These are phyloP conservation scores for Harpagifer antarcticus DNA, from an alignment of 2,797 vertebrate genomes.

Conservation along the genomic window DNA sequence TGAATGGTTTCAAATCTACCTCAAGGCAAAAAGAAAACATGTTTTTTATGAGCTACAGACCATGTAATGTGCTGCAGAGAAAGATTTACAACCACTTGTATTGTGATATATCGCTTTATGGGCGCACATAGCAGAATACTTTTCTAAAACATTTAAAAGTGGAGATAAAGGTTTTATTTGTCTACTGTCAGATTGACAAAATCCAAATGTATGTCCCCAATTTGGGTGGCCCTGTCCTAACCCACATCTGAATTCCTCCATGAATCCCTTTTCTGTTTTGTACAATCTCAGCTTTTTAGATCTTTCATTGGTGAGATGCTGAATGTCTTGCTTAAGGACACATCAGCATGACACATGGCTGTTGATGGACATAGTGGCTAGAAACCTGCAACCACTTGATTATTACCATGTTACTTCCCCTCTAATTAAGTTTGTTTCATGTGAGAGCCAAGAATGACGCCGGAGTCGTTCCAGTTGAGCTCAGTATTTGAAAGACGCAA, in stretches of 20 bases:
- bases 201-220: neutral
- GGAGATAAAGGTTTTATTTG: neutral
- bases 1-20: neutral
- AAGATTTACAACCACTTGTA: neutral
- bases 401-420: conserved; percentile 29
- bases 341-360: conserved; percentile 32
- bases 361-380: conserved; percentile 28
- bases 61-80: neutral
- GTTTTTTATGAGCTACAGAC: neutral
- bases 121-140: neutral
- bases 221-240: conserved; percentile 16
- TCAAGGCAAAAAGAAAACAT: conserved; percentile 3
- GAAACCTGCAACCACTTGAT: conserved; percentile 53
- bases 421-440: conserved; percentile 56
- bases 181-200: conserved; percentile 13
- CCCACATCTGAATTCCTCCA: conserved; percentile 2
- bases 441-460: conserved; percentile 29
- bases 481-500: conserved; percentile 36
- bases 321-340: conserved; percentile 38
- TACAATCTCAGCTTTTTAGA: conserved; percentile 16
- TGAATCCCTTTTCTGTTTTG: conserved; percentile 20
- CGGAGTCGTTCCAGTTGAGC: conserved; percentile 30
- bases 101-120: conserved; percentile 8
- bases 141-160: conserved; percentile 3
- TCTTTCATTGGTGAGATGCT: conserved; percentile 5